phyloP scores from a whole-genome alignment of 2,888 invertebrate species.

The Ochropacha duplaris region DNA sequence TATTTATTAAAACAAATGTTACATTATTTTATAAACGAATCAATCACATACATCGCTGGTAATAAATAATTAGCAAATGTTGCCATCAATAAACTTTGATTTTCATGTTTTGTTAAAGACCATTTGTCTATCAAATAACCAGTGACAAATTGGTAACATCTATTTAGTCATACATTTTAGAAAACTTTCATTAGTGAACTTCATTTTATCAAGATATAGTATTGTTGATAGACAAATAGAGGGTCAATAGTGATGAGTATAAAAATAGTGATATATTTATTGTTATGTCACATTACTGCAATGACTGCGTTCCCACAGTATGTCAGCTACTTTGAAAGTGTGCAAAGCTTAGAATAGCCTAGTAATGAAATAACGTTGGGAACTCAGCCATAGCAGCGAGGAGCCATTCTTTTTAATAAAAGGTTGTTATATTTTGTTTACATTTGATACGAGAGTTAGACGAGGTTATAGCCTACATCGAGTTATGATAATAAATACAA shows the following conservation, averaged over 20 bases:
- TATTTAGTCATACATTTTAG: slow-evolving; percentile 11
- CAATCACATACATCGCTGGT: neutral
- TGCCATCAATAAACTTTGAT: too few relatives aligned
- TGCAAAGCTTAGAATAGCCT: slow-evolving; percentile 39
- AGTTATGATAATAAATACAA: slow-evolving; percentile 74
- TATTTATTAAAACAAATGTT: neutral
- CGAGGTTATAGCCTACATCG: slow-evolving; percentile 71
- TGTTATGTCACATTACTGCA: slow-evolving; percentile 32
- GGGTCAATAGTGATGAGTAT: slow-evolving; percentile 10
- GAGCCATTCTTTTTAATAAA: slow-evolving; percentile 52
- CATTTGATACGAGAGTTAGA: slow-evolving; percentile 70
- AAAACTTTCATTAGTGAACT: neutral
- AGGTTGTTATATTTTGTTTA: slow-evolving; percentile 66
- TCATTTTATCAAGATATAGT: slow-evolving; percentile 4
- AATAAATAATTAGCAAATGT: neutral
- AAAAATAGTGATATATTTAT: slow-evolving; percentile 13
- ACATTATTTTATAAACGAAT: neutral
- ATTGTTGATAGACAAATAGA: slow-evolving; percentile 18
- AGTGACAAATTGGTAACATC: neutral
- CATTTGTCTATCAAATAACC: slow-evolving; percentile 26
- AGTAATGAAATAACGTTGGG: slow-evolving; percentile 33
- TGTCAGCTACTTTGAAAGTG: slow-evolving; percentile 15
- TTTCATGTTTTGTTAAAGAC: slow-evolving; percentile 29
- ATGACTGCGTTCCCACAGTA: slow-evolving; percentile 44
- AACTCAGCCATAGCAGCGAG: slow-evolving; percentile 46